phyloP scores from a whole-genome alignment of 2,888 invertebrate species.

The Eristalis tenax region DNA sequence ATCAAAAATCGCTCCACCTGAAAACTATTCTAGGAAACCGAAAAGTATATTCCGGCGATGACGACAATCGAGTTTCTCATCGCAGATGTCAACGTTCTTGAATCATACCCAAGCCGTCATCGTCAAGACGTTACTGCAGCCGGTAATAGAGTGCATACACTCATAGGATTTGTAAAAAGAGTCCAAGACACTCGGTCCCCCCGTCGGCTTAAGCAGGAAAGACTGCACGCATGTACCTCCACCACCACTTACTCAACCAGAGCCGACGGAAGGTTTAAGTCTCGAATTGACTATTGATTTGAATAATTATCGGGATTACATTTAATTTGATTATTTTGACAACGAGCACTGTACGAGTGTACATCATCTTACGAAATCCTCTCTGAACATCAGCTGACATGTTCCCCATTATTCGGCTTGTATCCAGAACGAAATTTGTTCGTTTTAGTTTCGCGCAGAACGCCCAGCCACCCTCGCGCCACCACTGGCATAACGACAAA shows the following conservation, averaged over 20 bases:
- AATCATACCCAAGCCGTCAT: no score
- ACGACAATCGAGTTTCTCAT: background rate
- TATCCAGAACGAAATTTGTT: background rate
- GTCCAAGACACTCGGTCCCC: no score
- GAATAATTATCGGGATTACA: background rate
- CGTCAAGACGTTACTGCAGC: no score
- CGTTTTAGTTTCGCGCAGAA: background rate
- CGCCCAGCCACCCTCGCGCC: background rate
- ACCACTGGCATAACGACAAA: background rate
- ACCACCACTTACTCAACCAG: background rate
- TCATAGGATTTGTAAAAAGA: no score
- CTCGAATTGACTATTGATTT: background rate
- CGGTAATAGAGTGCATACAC: no score
- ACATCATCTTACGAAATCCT: slow-evolving; percentile 5
- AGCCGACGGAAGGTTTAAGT: background rate
- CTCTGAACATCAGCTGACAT: background rate
- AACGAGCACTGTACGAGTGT: background rate
- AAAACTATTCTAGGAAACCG: no score
- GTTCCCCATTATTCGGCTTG: slow-evolving; percentile 22
- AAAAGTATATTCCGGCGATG: no score
- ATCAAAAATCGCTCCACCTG: no score
- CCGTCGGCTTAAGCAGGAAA: no score
- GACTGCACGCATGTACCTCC: no score
- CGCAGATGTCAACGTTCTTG: no score
- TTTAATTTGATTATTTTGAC: background rate